Percentiles rank a stretch among this genome's conserved stretches.
phyloP scores from a whole-genome alignment of 2,113 vertebrate species.

The Hippolais icterina region DNA sequence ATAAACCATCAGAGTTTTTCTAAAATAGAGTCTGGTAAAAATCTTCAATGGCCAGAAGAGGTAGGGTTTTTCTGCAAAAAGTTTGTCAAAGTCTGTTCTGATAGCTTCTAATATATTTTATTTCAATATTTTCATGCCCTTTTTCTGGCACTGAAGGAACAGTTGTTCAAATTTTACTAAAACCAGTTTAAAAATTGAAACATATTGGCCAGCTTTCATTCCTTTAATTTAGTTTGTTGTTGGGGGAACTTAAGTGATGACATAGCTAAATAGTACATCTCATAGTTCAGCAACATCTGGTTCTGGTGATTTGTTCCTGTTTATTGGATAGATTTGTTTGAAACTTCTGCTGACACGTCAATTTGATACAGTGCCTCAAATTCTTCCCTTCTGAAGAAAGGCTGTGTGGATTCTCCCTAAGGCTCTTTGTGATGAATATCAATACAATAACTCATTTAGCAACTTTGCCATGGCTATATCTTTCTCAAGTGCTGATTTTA shows the following conservation, averaged over 20 bases:
- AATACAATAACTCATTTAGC: not conserved
- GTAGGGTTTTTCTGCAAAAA: not conserved
- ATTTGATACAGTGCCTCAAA: conserved; percentile 10
- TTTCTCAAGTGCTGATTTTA: not conserved
- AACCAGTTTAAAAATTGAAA: not conserved
- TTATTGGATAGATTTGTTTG: conserved; percentile 25
- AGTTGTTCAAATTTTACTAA: not conserved
- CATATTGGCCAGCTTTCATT: not conserved
- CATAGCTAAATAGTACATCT: not conserved
- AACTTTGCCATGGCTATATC: not conserved
- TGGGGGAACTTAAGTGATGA: not conserved
- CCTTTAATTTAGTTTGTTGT: not conserved
- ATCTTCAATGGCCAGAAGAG: not conserved
- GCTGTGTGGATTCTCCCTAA: not conserved
- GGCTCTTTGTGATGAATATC: not conserved
- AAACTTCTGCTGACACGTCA: conserved; percentile 23
- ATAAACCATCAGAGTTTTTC: not conserved
- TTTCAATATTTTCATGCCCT: not conserved
- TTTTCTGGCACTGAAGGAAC: not conserved
- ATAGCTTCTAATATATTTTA: not conserved
- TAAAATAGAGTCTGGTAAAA: not conserved
- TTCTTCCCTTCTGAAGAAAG: not conserved
- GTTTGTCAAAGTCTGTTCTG: not conserved
- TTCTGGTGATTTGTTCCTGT: conserved; percentile 24
- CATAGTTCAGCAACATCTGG: not conserved